Percentiles rank a stretch among this genome's conserved stretches.
Conservation (phyloP, 2,888 invertebrate genomes). For the Scaptomyza tumidula region DNA sequence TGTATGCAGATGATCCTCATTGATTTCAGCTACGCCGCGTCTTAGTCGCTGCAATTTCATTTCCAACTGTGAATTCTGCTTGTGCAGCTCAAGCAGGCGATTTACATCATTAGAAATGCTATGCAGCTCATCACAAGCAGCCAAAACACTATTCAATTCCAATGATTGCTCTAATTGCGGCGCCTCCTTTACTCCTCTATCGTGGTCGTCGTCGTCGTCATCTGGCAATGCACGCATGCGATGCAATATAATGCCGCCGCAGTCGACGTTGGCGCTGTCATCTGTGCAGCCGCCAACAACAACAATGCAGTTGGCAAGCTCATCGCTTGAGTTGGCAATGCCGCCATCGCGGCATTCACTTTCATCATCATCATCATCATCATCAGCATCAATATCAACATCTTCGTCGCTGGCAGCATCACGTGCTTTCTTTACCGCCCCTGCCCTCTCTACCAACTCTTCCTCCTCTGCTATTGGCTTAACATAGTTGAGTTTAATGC, state of each 20-base stretch:
- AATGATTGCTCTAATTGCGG: slow-evolving; percentile 47
- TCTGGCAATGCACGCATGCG: slow-evolving; percentile 71
- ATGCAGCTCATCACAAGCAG: slow-evolving; percentile 79
- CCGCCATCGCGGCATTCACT: slow-evolving; percentile 65
- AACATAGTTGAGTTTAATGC: slow-evolving; percentile 84
- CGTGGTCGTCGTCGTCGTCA: slow-evolving; percentile 36
- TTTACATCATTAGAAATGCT: slow-evolving; percentile 83
- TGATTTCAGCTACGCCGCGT: slow-evolving; percentile 82
- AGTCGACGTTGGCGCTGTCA: slow-evolving; percentile 61
- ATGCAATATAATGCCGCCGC: slow-evolving; percentile 76
- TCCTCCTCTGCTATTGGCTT: slow-evolving; percentile 69
- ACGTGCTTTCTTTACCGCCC: slow-evolving; percentile 39
- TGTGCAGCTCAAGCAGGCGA: slow-evolving; percentile 77
- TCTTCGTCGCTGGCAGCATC: slow-evolving; percentile 48
- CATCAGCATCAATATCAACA: slow-evolving; percentile 64
- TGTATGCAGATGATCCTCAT: slow-evolving; percentile 79
- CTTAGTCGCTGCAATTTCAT: slow-evolving; percentile 81
- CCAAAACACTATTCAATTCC: slow-evolving; percentile 62
- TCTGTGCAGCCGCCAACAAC: slow-evolving; percentile 80
- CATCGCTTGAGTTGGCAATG: slow-evolving; percentile 72
- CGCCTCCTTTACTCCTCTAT: slow-evolving; percentile 15
- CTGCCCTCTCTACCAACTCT: slow-evolving; percentile 22
- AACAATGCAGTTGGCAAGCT: slow-evolving; percentile 82
- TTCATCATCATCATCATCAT: slow-evolving; percentile 67
- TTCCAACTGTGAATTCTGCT: slow-evolving; percentile 80